phyloP scores from a whole-genome alignment of 2,113 vertebrate species.

The Saccopteryx leptura region DNA sequence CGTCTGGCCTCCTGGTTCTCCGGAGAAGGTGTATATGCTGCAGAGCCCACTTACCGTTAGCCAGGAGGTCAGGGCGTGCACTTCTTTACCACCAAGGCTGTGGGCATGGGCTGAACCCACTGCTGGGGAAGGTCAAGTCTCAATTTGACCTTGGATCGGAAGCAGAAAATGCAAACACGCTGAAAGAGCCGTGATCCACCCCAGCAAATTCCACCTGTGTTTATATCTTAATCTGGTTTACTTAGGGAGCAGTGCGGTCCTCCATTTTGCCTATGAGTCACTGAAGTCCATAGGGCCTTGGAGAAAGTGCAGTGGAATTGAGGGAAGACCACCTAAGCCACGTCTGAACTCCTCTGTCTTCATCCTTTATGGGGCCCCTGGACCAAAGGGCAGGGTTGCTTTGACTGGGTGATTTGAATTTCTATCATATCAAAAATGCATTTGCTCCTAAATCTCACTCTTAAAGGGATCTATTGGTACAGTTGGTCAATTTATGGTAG shows the following conservation, averaged over 20 bases:
- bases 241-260: neutral
- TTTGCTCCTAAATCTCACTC: neutral
- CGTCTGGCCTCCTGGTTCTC: neutral
- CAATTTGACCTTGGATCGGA: neutral
- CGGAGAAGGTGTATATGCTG: neutral
- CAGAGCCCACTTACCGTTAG: neutral
- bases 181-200: neutral
- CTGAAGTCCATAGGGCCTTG: too few relatives aligned
- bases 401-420: neutral
- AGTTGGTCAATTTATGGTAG: neutral
- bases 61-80: neutral
- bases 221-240: constrained; percentile 27
- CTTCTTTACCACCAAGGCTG: neutral
- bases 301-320: neutral
- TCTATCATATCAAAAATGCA: neutral
- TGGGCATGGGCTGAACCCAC: neutral
- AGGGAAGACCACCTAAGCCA: neutral
- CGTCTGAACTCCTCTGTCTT: neutral
- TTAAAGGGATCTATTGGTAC: neutral
- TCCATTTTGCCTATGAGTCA: neutral
- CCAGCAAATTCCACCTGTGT: neutral
- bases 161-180: neutral
- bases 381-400: neutral
- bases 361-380: neutral
- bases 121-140: neutral